Conservation (phyloP, 2,888 invertebrate genomes). For the Chydorus sphaericus region DNA sequence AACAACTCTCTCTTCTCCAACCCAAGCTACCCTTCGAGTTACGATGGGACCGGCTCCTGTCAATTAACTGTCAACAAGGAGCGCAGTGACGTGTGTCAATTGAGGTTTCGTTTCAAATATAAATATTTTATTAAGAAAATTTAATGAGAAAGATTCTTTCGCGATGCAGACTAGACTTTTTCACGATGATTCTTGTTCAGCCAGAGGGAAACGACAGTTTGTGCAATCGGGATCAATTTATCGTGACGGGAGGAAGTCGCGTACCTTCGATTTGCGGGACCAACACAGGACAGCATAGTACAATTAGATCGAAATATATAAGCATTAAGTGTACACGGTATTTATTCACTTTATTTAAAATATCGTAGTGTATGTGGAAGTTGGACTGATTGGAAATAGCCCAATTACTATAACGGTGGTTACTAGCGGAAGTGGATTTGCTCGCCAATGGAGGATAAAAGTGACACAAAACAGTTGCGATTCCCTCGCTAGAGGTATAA, state of each 20-base stretch:
- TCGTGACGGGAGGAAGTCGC: constrained; percentile 66
- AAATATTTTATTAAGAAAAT: not conserved
- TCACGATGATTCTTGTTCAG: constrained; percentile 56
- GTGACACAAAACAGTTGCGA: constrained; percentile 65
- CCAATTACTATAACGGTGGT: constrained; percentile 68
- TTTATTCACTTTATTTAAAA: constrained; percentile 20
- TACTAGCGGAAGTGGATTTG: constrained; percentile 56
- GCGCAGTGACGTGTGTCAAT: constrained; percentile 65
- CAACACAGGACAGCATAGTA: constrained; percentile 66
- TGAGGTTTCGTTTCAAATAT: constrained; percentile 49
- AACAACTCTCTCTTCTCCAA: constrained; percentile 81
- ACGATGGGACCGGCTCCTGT: constrained; percentile 66
- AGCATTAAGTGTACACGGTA: not conserved
- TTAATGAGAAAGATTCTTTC: not conserved
- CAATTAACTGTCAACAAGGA: constrained; percentile 65
- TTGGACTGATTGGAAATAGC: constrained; percentile 55
- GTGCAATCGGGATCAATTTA: constrained; percentile 70
- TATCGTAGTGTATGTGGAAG: constrained; percentile 78
- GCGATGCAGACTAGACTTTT: constrained; percentile 51
- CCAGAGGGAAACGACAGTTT: constrained; percentile 61
- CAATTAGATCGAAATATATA: constrained; percentile 14
- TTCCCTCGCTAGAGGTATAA: constrained; percentile 47
- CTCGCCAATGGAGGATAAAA: constrained; percentile 64
- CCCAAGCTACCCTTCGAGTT: constrained; percentile 57
- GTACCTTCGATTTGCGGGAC: constrained; percentile 61